phyloP scores from a whole-genome alignment of 2,888 invertebrate genomes.

The Lasioglossum morio region DNA sequence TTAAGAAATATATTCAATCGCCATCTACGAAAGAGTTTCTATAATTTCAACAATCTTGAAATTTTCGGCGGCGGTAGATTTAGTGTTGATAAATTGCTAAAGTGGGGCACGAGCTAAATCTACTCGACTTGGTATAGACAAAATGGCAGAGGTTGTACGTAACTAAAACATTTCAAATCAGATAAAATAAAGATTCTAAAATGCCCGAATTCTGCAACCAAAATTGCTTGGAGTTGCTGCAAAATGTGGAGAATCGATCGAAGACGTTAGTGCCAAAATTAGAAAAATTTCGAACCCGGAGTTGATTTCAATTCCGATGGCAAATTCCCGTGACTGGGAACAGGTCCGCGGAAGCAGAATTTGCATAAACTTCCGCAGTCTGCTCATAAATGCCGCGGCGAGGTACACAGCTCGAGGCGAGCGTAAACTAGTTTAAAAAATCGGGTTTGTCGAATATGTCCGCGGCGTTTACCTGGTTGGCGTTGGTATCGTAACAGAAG shows the following conservation, averaged over 20 bases:
- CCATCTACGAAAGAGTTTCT: not conserved
- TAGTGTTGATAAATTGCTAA: too few species aligned
- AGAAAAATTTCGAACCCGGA: not conserved
- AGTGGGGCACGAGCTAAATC: too few species aligned
- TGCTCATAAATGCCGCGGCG: not conserved
- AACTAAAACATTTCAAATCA: not conserved
- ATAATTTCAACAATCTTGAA: not conserved
- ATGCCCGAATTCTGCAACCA: not conserved
- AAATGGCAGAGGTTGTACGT: too few species aligned
- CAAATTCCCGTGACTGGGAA: not conserved
- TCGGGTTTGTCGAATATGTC: not conserved
- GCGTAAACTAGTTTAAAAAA: constrained; percentile 6
- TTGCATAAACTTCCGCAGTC: constrained; percentile 2
- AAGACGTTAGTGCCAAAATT: not conserved
- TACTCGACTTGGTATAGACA: too few species aligned
- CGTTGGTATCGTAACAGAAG: not conserved
- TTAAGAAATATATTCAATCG: too few species aligned
- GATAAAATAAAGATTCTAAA: too few species aligned
- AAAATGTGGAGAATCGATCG: too few species aligned
- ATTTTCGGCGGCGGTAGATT: not conserved
- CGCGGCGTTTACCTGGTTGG: not conserved
- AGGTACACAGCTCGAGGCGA: constrained; percentile 5
- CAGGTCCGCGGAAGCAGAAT: not conserved
- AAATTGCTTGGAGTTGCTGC: not conserved
- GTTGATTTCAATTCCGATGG: not conserved